These are phyloP conservation scores for Neolamprologus toae DNA, from an alignment of 2,113 vertebrate genomes.

Conservation along the genomic window DNA sequence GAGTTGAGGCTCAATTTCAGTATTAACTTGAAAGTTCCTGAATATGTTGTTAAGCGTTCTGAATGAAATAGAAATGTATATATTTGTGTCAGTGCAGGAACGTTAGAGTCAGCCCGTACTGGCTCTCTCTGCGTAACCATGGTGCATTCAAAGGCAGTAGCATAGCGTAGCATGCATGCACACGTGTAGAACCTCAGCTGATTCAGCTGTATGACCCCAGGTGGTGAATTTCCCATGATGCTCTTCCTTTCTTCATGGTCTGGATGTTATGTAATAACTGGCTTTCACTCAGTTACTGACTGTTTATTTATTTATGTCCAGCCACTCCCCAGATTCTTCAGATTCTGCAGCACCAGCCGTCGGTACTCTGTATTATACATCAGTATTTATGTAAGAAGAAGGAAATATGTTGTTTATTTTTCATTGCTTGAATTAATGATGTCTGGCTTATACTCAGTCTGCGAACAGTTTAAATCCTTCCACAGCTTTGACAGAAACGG, in stretches of 20 bases:
- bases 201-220: not conserved
- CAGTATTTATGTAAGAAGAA: not conserved
- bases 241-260: not conserved
- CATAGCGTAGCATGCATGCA: rapidly evolving
- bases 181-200: not conserved
- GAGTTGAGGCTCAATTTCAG: not conserved
- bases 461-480: not conserved
- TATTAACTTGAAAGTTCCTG: not conserved
- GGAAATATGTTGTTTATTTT: not conserved
- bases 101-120: rapidly evolving
- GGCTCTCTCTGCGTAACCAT: rapidly evolving
- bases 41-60: not conserved
- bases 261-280: not conserved
- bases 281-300: not conserved
- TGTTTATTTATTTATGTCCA: not conserved
- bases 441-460: not conserved
- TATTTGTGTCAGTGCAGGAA: not conserved
- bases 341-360: not conserved
- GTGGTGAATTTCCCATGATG: not conserved
- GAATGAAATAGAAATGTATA: not conserved
- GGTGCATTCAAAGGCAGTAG: not conserved
- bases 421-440: not conserved
- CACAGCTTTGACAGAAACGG: not conserved
- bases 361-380: not conserved
- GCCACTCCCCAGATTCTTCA: not conserved